Evolutionary conservation across 2,113 vertebrate species (phyloP).

Genomic region (Phrynocephalus versicolor): DNA sequence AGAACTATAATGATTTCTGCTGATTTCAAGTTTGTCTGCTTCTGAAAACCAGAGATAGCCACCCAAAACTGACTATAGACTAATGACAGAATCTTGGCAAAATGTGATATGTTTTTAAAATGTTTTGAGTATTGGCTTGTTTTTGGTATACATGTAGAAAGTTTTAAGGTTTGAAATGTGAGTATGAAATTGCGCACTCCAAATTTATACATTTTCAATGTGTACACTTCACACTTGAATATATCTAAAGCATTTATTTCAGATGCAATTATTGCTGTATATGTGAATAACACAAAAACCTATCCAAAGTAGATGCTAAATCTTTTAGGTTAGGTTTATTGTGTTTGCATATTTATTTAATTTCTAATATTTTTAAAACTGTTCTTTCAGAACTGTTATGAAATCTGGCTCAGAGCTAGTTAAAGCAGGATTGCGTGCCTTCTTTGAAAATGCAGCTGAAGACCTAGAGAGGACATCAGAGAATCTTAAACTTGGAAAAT

Average conservation of each 20-base stretch:
- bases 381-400: slow-evolving; percentile 90
- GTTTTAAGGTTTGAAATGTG: neutral
- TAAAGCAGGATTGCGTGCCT: slow-evolving; percentile 88
- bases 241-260: neutral
- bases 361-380: neutral
- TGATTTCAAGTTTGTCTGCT: neutral
- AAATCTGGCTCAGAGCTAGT: slow-evolving; percentile 95
- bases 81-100: neutral
- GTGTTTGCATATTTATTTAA: neutral
- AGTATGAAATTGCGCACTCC: neutral
- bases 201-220: too few species aligned
- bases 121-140: too few species aligned
- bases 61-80: neutral
- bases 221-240: neutral
- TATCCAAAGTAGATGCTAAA: neutral
- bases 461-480: slow-evolving; percentile 95
- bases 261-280: neutral
- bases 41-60: neutral
- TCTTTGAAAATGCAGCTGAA: slow-evolving; percentile 97
- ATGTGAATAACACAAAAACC: neutral
- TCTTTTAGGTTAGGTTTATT: neutral
- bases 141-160: neutral
- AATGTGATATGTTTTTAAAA: neutral
- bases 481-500: slow-evolving; percentile 97
- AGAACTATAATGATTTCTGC: neutral